Evolutionary conservation across 1,140 invertebrate genomes (phyloP).

Genomic region (Lerema accius): DNA sequence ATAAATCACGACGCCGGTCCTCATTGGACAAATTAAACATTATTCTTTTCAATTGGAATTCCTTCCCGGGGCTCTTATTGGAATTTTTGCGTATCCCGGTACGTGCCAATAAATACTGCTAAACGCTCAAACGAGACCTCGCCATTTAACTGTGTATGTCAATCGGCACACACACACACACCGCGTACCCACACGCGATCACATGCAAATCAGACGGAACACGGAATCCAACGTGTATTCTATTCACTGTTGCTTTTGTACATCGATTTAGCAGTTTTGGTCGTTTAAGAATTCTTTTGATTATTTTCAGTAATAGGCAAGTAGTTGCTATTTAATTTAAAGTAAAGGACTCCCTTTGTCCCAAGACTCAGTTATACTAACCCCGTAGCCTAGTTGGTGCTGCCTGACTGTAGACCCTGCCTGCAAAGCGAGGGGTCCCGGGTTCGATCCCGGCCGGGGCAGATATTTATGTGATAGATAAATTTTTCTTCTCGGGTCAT

Average conservation of each 20-base stretch:
- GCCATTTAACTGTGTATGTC: constrained; percentile 71
- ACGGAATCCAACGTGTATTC: constrained; percentile 74
- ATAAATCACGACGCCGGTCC: constrained; percentile 60
- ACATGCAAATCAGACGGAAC: constrained; percentile 75
- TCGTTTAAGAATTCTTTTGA: constrained; percentile 31
- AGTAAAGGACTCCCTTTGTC: too few species aligned
- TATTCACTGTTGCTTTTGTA: constrained; percentile 67
- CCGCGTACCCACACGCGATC: constrained; percentile 62
- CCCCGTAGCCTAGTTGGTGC: too few species aligned
- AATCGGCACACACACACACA: constrained; percentile 60
- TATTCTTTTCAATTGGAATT: constrained; percentile 75
- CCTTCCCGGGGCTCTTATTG: constrained; percentile 69
- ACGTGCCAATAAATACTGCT: constrained; percentile 79
- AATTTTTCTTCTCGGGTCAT: too few species aligned
- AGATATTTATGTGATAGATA: too few species aligned
- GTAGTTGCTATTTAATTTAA: too few species aligned
- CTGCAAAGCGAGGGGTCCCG: too few species aligned
- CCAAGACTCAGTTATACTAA: too few species aligned
- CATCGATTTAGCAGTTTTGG: constrained; percentile 43
- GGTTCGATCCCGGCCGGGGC: too few species aligned
- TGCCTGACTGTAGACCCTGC: too few species aligned
- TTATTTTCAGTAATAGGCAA: too few species aligned
- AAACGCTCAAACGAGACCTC: constrained; percentile 66
- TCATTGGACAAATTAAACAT: constrained; percentile 76
- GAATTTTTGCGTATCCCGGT: constrained; percentile 77